Percentiles rank a stretch among this genome's conserved stretches.
phyloP scores from a whole-genome alignment of 2,888 invertebrate species.

The Dioctria rufipes region DNA sequence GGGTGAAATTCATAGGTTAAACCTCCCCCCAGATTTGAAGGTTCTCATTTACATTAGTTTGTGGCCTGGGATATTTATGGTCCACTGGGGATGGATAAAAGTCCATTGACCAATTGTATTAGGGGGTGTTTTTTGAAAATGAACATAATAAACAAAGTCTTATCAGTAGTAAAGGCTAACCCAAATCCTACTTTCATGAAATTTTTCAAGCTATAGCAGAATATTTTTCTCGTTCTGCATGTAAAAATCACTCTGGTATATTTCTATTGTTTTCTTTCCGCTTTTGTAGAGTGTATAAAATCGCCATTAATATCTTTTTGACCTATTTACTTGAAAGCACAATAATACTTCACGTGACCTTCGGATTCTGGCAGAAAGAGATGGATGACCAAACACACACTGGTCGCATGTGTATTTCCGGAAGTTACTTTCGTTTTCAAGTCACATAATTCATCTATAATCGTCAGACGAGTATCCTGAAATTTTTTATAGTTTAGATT shows the following conservation, averaged over 20 bases:
- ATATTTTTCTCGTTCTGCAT: no score
- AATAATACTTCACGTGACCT: background rate
- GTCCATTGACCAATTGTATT: conserved; percentile 29
- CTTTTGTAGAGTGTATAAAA: conserved; percentile 41
- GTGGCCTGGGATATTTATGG: conserved; percentile 57
- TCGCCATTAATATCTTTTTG: conserved; percentile 49
- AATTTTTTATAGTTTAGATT: conserved; percentile 43
- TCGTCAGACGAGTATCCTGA: conserved; percentile 13
- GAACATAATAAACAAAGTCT: conserved; percentile 57
- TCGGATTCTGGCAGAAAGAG: background rate
- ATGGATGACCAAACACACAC: no score
- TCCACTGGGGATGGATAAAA: conserved; percentile 26
- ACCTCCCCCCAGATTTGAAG: conserved; percentile 13
- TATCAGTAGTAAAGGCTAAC: conserved; percentile 57
- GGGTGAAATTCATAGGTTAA: background rate
- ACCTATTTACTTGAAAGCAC: conserved; percentile 15
- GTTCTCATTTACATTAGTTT: conserved; percentile 58
- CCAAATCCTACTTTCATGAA: conserved; percentile 1
- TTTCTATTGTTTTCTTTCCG: conserved; percentile 18
- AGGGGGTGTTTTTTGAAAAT: conserved; percentile 48
- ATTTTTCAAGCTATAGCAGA: no score
- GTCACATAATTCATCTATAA: conserved; percentile 39
- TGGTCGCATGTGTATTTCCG: background rate
- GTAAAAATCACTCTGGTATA: background rate
- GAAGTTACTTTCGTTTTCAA: conserved; percentile 34